Conservation (phyloP, 2,113 vertebrate genomes). For the pig (Sus scrofa) region T2T-Sscrofa CM000812.6:147033501-147034000, state of each 20-base stretch:
- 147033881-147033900: background rate
- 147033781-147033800: background rate
- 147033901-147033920: background rate
- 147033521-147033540: accelerated
- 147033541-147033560: background rate
- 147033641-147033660: no score
- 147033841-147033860: background rate
- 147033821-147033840: background rate
- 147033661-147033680: accelerated
- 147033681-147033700: background rate
- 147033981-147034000: conserved; percentile 56
- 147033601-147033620: background rate
- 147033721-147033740: background rate
- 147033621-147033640: no score
- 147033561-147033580: background rate
- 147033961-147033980: background rate
- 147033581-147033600: background rate
- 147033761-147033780: background rate
- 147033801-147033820: background rate
- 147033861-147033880: background rate
- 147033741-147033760: background rate
- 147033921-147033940: background rate
- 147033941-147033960: background rate
- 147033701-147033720: no score
- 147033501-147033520: accelerated